A percentile compares a stretch with the other conserved stretches of the same genome.
Evolutionary conservation across 2,888 invertebrate species (phyloP).

Genomic region (Parascotia fuliginaria): DNA sequence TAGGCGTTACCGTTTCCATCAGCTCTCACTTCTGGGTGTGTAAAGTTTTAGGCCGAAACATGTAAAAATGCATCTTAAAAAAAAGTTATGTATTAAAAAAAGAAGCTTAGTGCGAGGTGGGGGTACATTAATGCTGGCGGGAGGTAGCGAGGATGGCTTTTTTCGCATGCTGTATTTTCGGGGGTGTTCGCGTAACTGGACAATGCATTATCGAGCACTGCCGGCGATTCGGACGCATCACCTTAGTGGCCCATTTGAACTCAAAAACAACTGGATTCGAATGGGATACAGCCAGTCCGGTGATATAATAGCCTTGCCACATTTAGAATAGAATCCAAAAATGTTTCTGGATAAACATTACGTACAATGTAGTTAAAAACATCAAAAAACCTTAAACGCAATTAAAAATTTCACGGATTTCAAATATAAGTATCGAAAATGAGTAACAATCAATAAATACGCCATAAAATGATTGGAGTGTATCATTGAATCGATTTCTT

Average conservation of each 20-base stretch:
- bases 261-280: conserved; percentile 60
- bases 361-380: conserved; percentile 29
- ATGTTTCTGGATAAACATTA: conserved; percentile 27
- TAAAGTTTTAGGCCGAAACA: conserved; percentile 86
- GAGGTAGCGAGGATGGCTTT: conserved; percentile 81
- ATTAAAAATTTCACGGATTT: conserved; percentile 50
- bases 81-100: conserved; percentile 87
- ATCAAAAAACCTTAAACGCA: conserved; percentile 38
- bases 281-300: conserved; percentile 33
- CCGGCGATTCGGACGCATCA: conserved; percentile 71
- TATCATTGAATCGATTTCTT: conserved; percentile 39
- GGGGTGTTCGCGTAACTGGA: conserved; percentile 81
- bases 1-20: conserved; percentile 79
- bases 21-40: conserved; percentile 79
- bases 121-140: conserved; percentile 81
- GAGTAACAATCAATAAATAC: conserved; percentile 46
- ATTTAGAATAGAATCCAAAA: conserved; percentile 26
- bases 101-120: conserved; percentile 84
- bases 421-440: conserved; percentile 43
- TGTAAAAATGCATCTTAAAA: conserved; percentile 87
- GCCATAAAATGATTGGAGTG: conserved; percentile 45
- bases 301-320: conserved; percentile 22
- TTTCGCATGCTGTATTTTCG: conserved; percentile 84
- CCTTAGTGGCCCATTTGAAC: conserved; percentile 75
- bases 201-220: conserved; percentile 81